Evolutionary conservation across 2,797 vertebrate species (phyloP).

Genomic region (Jordanella pulchra): DNA sequence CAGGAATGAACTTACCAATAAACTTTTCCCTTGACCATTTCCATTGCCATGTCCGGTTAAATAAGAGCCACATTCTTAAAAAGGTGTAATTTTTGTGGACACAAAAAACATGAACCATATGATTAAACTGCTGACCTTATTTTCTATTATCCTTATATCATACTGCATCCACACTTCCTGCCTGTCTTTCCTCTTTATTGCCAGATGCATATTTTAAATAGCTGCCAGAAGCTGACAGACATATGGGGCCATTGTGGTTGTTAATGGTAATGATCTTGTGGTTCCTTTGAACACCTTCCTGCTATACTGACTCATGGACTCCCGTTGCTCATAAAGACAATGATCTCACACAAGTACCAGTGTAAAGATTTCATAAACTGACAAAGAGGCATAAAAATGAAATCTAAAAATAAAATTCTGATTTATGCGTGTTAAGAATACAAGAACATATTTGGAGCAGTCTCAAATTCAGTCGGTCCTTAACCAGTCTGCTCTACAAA

Average conservation of each 20-base stretch:
- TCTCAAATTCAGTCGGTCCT: neutral
- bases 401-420: neutral
- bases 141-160: neutral
- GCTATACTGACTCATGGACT: constrained; percentile 46
- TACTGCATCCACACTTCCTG: constrained; percentile 12
- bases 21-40: too few relatives aligned
- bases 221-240: constrained; percentile 52
- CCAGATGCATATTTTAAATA: constrained; percentile 36
- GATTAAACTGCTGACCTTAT: neutral
- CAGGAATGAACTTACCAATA: too few relatives aligned
- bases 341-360: constrained; percentile 7
- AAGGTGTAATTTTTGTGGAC: neutral
- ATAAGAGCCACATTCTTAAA: neutral
- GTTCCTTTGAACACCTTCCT: constrained; percentile 42
- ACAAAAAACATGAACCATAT: neutral
- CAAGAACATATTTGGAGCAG: neutral
- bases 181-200: constrained; percentile 39
- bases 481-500: neutral
- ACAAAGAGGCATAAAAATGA: neutral
- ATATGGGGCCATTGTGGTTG: constrained; percentile 54
- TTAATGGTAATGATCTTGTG: constrained; percentile 57
- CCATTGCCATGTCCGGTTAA: too few relatives aligned
- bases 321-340: constrained; percentile 39
- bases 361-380: constrained; percentile 13
- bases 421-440: neutral